Evolutionary conservation across 2,797 vertebrate genomes (phyloP), one percentile per base, ranked within the genome.

Genomic region (Malurus splendens): DNA sequence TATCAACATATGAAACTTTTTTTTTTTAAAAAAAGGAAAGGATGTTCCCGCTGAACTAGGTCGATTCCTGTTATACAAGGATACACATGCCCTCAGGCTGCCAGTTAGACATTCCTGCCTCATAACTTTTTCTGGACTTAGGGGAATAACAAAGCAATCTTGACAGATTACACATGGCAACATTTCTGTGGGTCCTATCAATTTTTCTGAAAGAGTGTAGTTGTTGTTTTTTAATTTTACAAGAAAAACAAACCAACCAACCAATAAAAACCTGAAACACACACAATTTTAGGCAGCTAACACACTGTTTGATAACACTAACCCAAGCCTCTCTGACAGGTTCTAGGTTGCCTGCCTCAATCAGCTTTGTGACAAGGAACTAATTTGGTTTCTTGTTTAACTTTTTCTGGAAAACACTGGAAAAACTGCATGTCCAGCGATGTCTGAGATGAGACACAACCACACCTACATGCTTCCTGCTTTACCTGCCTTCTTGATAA

Each of bases 391-490:
- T 73, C 19, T 78, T 33, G 4, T 50, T 60, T 9, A 13, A 23
- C 30, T 73, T 77, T 23, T 56, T 23, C 9, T n/a, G 17, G 28
- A 73, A 73, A 70, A 47, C 14, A 20, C 0, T 19, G 11, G 32
- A 28, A 82, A 86, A 86, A 10, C 15, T 39, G 6, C 30, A 64
- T 18, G 10, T 18, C 13, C 23, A 67, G 7, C 23, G 10, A 16
- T 6, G 18, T 67, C 61, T 72, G 30, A 71, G 65, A 32, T 12
- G 12, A 71, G 28, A 56, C n/a, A 62, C 56, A 52, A 10, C 12
- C 27, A 66, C 0, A 0, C 7, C 41, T 38, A 23, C 0, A 0
- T 22, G 17, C 28, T 64, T 28, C 25, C 27, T 23, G 18, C 39
- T 80, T 75, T 64, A 80, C 20, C 32, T 64, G 14, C 45, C 36